Base-by-base conservation (phyloP, 2,797 vertebrate species). In the Phalloptychus januarius region DNA sequence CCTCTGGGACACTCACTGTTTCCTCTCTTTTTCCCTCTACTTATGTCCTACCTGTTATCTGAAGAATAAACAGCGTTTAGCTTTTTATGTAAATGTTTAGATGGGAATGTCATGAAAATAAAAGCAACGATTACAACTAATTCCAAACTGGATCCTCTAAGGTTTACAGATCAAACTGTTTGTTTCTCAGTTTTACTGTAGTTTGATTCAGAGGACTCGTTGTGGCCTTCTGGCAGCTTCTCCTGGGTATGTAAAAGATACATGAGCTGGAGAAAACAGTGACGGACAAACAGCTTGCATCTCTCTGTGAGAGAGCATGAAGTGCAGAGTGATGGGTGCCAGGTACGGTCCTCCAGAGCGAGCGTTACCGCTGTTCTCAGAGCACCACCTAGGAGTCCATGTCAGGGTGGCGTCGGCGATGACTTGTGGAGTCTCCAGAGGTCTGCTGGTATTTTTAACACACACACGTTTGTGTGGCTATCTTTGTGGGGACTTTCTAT, bases 321-420 rank as follows among this genome's bases (percentile, higher is more conserved):
- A 90, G 94, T 95, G 94, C 84, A 85, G 93, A 95, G 91, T 96
- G 94, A 96, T 93, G 88, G 82, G 87, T 91, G 92, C 91, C 94
- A 96, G 95, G 91, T 87, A 87, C 83, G 76, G 86, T 81, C 77
- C 71, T 89, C 84, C 76, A 69, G 76, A 75, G 83, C 61, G 79
- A 89, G 86, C 80, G 80, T 90, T 81, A 45, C 74, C 46, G 28
- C 40, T 3, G 50, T 92, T 93, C 89, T 90, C 91, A 92, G 85
- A 76, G 85, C 83, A 88, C 84, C 91, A 91, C 89, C 91, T 89
- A 56, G 0, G 83, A 87, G 85, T 85, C 63, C 3, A 71, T 88
- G 91, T 93, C 88, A 88, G 86, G 73, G 84, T 88, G 88, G 91
- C 85, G 88, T 93, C 91, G 80, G 80, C 76, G 74, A 88, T 69